Percentiles rank a stretch among this genome's conserved stretches.
These are phyloP conservation scores for Epinotia nisella DNA, from an alignment of 2,888 invertebrate species.

Conservation along the genomic window DNA sequence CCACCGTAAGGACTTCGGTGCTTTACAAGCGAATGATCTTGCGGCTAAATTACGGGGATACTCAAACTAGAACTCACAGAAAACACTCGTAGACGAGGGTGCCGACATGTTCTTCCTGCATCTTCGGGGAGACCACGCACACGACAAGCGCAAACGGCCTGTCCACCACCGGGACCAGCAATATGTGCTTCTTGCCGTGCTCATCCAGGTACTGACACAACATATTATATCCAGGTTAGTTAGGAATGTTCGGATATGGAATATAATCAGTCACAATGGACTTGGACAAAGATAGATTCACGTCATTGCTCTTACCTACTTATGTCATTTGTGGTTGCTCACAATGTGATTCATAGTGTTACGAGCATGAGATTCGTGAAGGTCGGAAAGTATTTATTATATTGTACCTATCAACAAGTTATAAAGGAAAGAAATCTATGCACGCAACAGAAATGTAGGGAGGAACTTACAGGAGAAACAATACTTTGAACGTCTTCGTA, in stretches of 20 bases:
- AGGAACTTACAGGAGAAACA: constrained; percentile 64
- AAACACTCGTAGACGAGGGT: constrained; percentile 68
- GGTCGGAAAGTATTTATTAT: background rate
- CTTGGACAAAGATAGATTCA: no score
- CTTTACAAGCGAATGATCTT: no score
- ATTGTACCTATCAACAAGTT: background rate
- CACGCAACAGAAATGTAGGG: background rate
- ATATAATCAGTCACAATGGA: no score
- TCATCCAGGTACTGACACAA: constrained; percentile 55
- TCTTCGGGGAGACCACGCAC: constrained; percentile 63
- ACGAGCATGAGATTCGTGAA: no score
- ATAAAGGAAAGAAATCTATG: background rate
- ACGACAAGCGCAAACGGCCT: constrained; percentile 67
- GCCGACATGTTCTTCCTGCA: constrained; percentile 61
- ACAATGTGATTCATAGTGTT: no score
- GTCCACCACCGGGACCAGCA: constrained; percentile 61
- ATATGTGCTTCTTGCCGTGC: constrained; percentile 63
- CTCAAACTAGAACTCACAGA: constrained; percentile 56
- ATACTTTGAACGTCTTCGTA: constrained; percentile 62
- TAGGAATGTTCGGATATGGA: no score
- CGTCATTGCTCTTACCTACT: no score
- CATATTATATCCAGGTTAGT: background rate
- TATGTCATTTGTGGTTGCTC: no score
- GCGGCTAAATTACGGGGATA: no score
- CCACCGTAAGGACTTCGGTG: no score